Conservation (phyloP, 1,140 invertebrate genomes). For the Drosophila kohkoa region DNA sequence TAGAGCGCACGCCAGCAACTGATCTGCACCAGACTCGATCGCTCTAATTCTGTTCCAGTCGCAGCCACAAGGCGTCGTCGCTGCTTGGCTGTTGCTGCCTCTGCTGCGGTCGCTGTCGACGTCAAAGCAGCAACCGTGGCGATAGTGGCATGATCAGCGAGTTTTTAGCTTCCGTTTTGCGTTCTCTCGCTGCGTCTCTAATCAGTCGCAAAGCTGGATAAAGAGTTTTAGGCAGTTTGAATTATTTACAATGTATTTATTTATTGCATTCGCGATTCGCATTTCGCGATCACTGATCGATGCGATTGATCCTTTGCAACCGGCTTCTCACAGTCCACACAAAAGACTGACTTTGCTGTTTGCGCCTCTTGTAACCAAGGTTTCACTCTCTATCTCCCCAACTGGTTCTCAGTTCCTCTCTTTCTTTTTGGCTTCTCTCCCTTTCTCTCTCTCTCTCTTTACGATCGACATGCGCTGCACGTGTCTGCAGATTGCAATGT, state of each 20-base stretch:
- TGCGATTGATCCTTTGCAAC: slow-evolving; percentile 44
- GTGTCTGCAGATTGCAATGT: slow-evolving; percentile 39
- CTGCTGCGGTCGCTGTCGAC: slow-evolving; percentile 8
- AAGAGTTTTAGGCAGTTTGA: slow-evolving; percentile 23
- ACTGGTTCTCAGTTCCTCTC: slow-evolving; percentile 56
- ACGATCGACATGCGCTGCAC: slow-evolving; percentile 65
- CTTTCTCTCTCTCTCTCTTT: slow-evolving; percentile 4
- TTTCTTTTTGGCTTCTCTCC: background rate
- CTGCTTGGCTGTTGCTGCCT: background rate
- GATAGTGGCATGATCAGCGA: slow-evolving; percentile 47
- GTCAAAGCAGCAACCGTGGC: slow-evolving; percentile 2
- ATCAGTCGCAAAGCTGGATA: slow-evolving; percentile 43
- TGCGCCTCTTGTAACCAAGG: slow-evolving; percentile 17
- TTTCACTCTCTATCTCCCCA: slow-evolving; percentile 40
- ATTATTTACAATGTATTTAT: background rate
- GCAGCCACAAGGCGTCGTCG: slow-evolving; percentile 38
- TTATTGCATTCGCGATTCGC: background rate
- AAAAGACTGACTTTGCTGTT: slow-evolving; percentile 47
- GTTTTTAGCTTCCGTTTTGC: slow-evolving; percentile 36
- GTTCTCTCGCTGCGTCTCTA: slow-evolving; percentile 15
- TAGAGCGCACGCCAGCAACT: slow-evolving; percentile 77
- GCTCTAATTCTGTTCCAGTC: slow-evolving; percentile 73
- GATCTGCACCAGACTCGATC: slow-evolving; percentile 62
- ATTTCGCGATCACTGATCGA: background rate
- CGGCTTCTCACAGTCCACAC: slow-evolving; percentile 45